Percentiles rank a stretch among this genome's conserved stretches.
These are phyloP conservation scores for Trichopoda pennipes DNA, from an alignment of 2,888 invertebrate species.

Conservation along the genomic window DNA sequence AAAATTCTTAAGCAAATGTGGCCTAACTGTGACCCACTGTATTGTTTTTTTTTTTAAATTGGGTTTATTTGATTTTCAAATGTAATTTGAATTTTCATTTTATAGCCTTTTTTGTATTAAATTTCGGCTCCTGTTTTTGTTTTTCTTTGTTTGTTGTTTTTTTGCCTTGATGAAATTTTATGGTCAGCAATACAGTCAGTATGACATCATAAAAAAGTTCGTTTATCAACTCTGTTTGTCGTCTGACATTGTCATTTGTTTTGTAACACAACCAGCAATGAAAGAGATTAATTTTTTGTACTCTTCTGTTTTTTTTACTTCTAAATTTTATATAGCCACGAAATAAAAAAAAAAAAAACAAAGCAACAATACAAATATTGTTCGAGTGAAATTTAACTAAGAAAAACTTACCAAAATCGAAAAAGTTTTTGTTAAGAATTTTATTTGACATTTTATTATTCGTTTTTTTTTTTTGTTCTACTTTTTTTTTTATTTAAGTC, in stretches of 20 bases:
- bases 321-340: not conserved
- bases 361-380: conserved; percentile 19
- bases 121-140: not conserved
- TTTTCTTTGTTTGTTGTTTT: conserved; percentile 20
- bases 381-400: conserved; percentile 50
- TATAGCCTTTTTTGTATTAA: not conserved
- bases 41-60: not conserved
- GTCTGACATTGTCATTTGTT: conserved; percentile 67
- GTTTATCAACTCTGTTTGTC: conserved; percentile 65
- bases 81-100: conserved; percentile 59
- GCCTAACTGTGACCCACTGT: too few species aligned
- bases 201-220: conserved; percentile 66
- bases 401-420: conserved; percentile 63
- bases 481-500: conserved; percentile 1
- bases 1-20: too few species aligned
- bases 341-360: not conserved
- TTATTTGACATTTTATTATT: conserved; percentile 48
- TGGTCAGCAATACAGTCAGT: conserved; percentile 64
- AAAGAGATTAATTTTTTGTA: conserved; percentile 26
- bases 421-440: conserved; percentile 65
- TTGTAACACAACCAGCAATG: conserved; percentile 55
- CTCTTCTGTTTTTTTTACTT: not conserved
- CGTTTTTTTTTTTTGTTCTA: conserved; percentile 28
- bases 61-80: conserved; percentile 19
- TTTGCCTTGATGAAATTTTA: conserved; percentile 66